Base-by-base conservation (phyloP, 2,888 invertebrate species). In the Hanleya hanleyi region DNA sequence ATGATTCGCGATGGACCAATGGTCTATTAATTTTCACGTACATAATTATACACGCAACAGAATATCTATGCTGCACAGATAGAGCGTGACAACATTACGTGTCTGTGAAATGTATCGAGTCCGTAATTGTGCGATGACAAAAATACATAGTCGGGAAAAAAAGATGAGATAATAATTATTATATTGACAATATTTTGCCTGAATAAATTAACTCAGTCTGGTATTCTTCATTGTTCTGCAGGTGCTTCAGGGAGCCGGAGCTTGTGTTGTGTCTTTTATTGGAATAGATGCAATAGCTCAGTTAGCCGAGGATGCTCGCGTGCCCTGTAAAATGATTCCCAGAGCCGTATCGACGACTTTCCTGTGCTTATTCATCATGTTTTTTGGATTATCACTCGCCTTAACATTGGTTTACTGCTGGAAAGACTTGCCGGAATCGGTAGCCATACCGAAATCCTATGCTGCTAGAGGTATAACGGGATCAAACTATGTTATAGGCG, bases 211-310 rank as follows among this genome's bases (percentile, higher is more conserved):
- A n/a, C n/a, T n/a, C n/a, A n/a, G n/a, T n/a, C n/a, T n/a, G n/a
- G n/a, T n/a, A n/a, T 64, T 64, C n/a, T 26, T 36, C 33, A 32
- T 47, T 64, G 61, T 47, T 71, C 81, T 90, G 3, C 90, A 97
- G 97, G 96, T 97, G 5, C 95, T 98, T 87, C 95, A 95, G 33
- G 98, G 97, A 15, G 97, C 98, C 0, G 97, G 97, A 5, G 97
- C 97, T 7, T 97, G 98, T 90, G 97, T 98, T 92, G 98, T 97
- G 91, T 97, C 97, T 57, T 98, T 98, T 92, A 97, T 97, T 84
- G 97, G 97, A 15, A 97, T 98, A 89, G 98, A 98, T 91, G 97
- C 97, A 84, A 97, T 98, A 82, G 97, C 97, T 0, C 97, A 97
- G 1, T 83, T 86, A 1, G 97, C 97, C 9, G 97, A 97, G 90